A percentile compares a stretch with the other conserved stretches of the same genome.
These are phyloP conservation scores for Alviniconcha strummeri DNA, from an alignment of 2,888 invertebrate species.

Conservation along the genomic window DNA sequence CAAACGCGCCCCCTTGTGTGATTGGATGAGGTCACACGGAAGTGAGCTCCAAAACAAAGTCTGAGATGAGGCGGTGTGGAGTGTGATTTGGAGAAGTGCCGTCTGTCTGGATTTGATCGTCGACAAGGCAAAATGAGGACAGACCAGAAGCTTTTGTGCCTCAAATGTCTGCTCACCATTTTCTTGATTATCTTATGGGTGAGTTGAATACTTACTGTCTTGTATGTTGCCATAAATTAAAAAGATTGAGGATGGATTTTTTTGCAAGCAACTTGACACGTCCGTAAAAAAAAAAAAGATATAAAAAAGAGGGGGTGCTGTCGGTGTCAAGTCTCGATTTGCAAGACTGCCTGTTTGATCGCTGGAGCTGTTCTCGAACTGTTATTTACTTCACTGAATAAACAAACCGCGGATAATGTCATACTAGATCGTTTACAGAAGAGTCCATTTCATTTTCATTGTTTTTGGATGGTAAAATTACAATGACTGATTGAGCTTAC, in stretches of 20 bases:
- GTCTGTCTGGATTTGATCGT: background rate
- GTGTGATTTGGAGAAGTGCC: slow-evolving; percentile 3
- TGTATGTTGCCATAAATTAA: too few species aligned
- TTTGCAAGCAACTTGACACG: slow-evolving; percentile 1
- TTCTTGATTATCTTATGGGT: slow-evolving; percentile 45
- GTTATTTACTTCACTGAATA: background rate
- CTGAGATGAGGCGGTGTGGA: slow-evolving; percentile 17
- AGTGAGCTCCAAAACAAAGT: slow-evolving; percentile 45
- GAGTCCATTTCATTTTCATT: too few species aligned
- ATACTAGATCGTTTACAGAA: too few species aligned
- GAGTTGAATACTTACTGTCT: slow-evolving; percentile 22
- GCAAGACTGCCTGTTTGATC: too few species aligned
- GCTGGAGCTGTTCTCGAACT: background rate
- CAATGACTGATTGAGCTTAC: too few species aligned
- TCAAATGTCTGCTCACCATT: slow-evolving; percentile 41
- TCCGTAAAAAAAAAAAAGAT: background rate
- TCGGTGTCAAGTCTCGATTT: background rate
- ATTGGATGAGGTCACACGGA: slow-evolving; percentile 45
- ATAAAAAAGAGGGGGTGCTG: too few species aligned
- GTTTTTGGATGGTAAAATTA: too few species aligned
- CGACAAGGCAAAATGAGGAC: slow-evolving; percentile 44
- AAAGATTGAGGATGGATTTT: too few species aligned
- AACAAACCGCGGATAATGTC: too few species aligned
- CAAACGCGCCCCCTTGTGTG: slow-evolving; percentile 46
- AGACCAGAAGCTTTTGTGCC: slow-evolving; percentile 48